phyloP scores from a whole-genome alignment of 2,113 vertebrate genomes.

The Otocyon megalotis region DNA sequence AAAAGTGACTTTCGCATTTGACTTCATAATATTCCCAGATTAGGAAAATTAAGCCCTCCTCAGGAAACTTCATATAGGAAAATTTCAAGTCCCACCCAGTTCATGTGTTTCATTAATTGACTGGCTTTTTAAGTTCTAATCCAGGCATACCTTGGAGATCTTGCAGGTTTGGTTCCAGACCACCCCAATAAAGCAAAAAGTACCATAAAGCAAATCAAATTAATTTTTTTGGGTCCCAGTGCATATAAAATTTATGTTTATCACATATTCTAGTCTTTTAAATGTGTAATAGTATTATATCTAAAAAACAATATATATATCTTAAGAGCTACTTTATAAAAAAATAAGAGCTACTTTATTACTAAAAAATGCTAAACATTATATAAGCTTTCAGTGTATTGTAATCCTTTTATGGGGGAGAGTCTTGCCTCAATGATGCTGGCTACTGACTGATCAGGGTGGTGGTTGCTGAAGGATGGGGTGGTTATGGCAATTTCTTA shows the following conservation, averaged over 20 bases:
- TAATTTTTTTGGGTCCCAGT: neutral
- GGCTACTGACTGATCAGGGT: neutral
- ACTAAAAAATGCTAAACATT: neutral
- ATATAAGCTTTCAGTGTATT: neutral
- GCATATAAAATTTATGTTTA: neutral
- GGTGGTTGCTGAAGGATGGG: neutral
- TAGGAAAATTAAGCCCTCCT: neutral
- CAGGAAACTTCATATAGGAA: neutral
- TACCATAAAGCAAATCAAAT: neutral
- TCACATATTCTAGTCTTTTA: neutral
- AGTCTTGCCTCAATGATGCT: neutral
- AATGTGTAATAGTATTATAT: neutral
- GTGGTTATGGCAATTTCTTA: neutral
- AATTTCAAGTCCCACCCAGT: conserved; percentile 20
- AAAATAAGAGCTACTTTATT: neutral
- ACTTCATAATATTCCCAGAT: conserved; percentile 29
- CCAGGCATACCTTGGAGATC: neutral
- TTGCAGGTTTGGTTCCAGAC: neutral
- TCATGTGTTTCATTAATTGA: conserved; percentile 39
- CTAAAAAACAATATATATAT: neutral
- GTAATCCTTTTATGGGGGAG: neutral
- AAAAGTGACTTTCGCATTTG: conserved; percentile 30
- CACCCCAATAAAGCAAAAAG: neutral
- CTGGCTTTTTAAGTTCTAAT: conserved; percentile 24
- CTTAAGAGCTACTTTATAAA: neutral